Conservation (phyloP, 2,888 invertebrate species). For the Sphaeridia pumilis region DNA sequence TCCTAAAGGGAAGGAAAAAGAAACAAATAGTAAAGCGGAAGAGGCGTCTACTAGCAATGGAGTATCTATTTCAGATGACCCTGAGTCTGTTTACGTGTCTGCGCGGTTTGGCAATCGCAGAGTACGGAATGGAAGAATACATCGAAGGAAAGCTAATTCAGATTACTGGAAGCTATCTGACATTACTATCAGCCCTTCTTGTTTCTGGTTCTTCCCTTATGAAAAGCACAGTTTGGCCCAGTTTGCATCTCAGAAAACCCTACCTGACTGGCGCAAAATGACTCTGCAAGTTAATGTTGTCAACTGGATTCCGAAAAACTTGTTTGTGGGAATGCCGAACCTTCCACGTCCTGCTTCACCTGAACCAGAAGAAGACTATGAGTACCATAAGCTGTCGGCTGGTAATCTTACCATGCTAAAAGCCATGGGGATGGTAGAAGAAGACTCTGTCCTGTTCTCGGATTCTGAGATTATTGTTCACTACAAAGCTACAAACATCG, state of each 20-base stretch:
- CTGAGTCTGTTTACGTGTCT: conserved; percentile 11
- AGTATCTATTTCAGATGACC: conserved; percentile 6
- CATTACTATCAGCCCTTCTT: conserved; percentile 15
- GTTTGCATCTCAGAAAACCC: not conserved
- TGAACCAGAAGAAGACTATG: not conserved
- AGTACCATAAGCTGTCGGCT: not conserved
- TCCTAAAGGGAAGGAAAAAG: conserved; percentile 11
- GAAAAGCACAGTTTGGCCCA: conserved; percentile 3
- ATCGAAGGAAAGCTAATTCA: conserved; percentile 4
- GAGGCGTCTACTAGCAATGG: not conserved
- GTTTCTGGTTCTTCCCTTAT: conserved; percentile 28
- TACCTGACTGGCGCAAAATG: conserved; percentile 28
- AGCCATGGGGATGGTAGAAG: not conserved
- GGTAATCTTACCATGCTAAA: not conserved
- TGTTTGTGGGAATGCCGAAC: conserved; percentile 2
- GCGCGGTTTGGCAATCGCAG: conserved; percentile 11
- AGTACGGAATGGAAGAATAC: conserved; percentile 15
- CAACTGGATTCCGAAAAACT: conserved; percentile 17
- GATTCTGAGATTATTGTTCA: conserved; percentile 9
- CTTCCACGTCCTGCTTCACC: not conserved
- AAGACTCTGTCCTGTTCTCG: conserved; percentile 6
- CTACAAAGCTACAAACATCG: not conserved
- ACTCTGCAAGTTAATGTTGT: conserved; percentile 20
- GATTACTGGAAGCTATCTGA: conserved; percentile 7
- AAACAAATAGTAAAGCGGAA: conserved; percentile 1